These are phyloP conservation scores for Tortricodes alternella DNA, from an alignment of 2,888 invertebrate genomes.

Conservation along the genomic window DNA sequence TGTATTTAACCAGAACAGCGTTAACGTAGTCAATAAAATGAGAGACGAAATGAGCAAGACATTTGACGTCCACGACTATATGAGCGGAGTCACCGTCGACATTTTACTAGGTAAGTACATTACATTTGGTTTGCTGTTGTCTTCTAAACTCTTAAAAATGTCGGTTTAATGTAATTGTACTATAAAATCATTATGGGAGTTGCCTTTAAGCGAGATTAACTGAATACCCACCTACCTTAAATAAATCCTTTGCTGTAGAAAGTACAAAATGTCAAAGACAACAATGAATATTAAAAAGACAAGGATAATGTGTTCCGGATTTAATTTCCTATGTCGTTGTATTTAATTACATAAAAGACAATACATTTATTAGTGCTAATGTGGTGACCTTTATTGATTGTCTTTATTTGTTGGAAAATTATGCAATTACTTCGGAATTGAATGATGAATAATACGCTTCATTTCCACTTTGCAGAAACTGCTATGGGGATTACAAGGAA, in stretches of 20 bases:
- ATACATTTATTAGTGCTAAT: slow-evolving; percentile 10
- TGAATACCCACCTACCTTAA: too few relatives aligned
- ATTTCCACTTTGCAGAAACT: slow-evolving; percentile 82
- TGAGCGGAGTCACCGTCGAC: slow-evolving; percentile 91
- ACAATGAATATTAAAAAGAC: too few relatives aligned
- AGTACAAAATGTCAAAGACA: too few relatives aligned
- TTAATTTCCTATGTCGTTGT: neutral
- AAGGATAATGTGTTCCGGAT: too few relatives aligned
- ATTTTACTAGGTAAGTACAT: slow-evolving; percentile 84
- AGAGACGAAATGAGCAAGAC: slow-evolving; percentile 85
- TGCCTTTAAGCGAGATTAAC: too few relatives aligned
- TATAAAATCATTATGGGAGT: too few relatives aligned
- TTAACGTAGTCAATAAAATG: slow-evolving; percentile 86
- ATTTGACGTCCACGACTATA: slow-evolving; percentile 90
- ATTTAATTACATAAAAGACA: slow-evolving; percentile 8
- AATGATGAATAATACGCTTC: neutral
- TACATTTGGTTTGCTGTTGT: too few relatives aligned
- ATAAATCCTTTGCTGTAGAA: too few relatives aligned
- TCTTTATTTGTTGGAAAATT: neutral
- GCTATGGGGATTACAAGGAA: slow-evolving; percentile 92
- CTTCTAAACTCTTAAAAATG: too few relatives aligned
- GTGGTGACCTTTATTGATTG: slow-evolving; percentile 1
- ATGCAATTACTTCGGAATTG: slow-evolving; percentile 18
- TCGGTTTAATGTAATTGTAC: too few relatives aligned
- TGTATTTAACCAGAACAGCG: slow-evolving; percentile 89